A percentile compares a stretch with the other conserved stretches of the same genome.
phyloP scores from a whole-genome alignment of 2,113 vertebrate genomes.

The Pelmatolapia mariae region DNA sequence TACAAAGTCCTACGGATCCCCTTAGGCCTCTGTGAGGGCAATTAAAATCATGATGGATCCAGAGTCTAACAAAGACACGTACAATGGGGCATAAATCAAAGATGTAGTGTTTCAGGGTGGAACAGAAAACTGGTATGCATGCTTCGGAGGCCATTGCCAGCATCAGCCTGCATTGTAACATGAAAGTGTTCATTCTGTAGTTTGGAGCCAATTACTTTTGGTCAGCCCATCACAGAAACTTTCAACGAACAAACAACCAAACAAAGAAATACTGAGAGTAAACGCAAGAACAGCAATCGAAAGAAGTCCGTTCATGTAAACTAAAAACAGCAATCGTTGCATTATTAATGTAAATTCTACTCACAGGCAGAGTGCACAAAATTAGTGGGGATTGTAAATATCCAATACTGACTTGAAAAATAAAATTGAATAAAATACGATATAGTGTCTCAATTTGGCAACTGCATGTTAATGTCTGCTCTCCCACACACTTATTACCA shows the following conservation, averaged over 20 bases:
- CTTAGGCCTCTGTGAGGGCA: conserved; percentile 20
- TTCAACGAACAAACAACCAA: background rate
- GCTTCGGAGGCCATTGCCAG: background rate
- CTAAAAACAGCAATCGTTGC: background rate
- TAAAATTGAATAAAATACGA: fast-evolving
- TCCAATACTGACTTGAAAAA: background rate
- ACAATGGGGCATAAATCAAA: background rate
- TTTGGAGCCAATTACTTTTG: background rate
- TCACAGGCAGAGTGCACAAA: background rate
- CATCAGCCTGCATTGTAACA: background rate
- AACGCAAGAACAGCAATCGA: background rate
- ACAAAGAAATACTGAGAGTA: background rate
- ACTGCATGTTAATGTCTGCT: background rate
- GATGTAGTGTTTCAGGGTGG: background rate
- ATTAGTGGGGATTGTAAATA: fast-evolving
- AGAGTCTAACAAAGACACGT: background rate
- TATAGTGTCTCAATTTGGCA: background rate
- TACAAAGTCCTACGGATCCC: background rate
- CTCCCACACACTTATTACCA: conserved; percentile 28
- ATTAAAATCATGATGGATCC: conserved; percentile 21
- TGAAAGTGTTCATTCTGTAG: background rate
- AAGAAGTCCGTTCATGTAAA: background rate
- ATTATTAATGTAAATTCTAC: background rate
- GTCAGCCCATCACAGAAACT: background rate
- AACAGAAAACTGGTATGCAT: background rate